Percentiles rank a stretch among this genome's conserved stretches.
Conservation (phyloP, 1,140 invertebrate genomes). For the Chrysomallon squamiferum region DNA sequence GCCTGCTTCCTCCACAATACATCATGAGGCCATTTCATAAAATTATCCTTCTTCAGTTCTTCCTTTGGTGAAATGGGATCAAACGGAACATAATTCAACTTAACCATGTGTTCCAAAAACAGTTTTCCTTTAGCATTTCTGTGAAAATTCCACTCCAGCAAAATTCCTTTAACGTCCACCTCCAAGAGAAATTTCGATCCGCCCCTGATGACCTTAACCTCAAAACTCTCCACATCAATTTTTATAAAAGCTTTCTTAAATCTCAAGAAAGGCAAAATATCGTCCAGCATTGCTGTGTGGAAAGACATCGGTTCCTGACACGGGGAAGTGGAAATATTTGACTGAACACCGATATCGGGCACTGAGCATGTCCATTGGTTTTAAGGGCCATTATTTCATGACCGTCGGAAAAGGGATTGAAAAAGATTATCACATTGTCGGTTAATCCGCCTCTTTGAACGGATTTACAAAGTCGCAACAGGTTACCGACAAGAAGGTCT, state of each 20-base stretch:
- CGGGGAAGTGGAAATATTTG: not conserved
- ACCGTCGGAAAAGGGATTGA: conserved; percentile 38
- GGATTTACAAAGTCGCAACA: conserved; percentile 35
- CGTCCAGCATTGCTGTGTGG: conserved; percentile 21
- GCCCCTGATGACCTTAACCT: conserved; percentile 33
- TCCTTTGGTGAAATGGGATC: not conserved
- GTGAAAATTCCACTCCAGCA: conserved; percentile 49
- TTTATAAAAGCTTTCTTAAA: conserved; percentile 26
- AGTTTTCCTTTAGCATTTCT: conserved; percentile 1
- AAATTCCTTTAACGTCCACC: conserved; percentile 38
- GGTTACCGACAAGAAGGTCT: conserved; percentile 37
- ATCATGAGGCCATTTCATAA: not conserved
- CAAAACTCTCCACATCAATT: conserved; percentile 44
- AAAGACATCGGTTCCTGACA: not conserved
- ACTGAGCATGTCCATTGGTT: conserved; percentile 35
- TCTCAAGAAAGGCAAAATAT: conserved; percentile 23
- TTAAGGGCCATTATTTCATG: conserved; percentile 24
- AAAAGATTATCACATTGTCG: conserved; percentile 33
- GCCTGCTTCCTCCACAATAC: conserved; percentile 30
- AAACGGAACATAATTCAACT: not conserved
- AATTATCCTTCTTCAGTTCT: not conserved
- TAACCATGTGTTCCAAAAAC: not conserved
- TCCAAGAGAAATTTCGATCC: conserved; percentile 29
- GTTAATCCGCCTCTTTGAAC: conserved; percentile 23
- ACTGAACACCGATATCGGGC: conserved; percentile 3